phyloP scores from a whole-genome alignment of 2,888 invertebrate species.

The Tridacna crocea region DNA sequence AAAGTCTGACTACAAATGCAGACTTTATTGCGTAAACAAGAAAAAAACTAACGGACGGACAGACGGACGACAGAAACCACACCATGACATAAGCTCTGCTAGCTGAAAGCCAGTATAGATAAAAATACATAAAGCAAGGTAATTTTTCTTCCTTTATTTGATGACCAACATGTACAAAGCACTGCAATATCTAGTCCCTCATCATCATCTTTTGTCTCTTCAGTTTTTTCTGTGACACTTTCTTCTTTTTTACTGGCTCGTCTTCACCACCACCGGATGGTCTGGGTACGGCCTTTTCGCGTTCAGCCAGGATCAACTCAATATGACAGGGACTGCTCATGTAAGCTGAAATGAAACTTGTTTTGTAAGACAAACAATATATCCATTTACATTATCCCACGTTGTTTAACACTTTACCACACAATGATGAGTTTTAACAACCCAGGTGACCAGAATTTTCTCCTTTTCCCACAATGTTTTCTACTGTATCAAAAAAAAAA shows the following conservation, averaged over 20 bases:
- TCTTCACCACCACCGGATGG: slow-evolving; percentile 89
- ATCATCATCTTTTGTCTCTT: slow-evolving; percentile 96
- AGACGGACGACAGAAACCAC: no score
- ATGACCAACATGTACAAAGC: slow-evolving; percentile 2
- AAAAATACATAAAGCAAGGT: not conserved
- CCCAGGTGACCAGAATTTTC: no score
- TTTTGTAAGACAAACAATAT: not conserved
- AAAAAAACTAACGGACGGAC: no score
- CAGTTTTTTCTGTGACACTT: slow-evolving; percentile 98
- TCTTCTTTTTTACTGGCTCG: slow-evolving; percentile 97
- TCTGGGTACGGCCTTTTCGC: slow-evolving; percentile 94
- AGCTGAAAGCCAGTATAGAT: no score
- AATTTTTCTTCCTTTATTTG: slow-evolving; percentile 23
- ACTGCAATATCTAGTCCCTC: slow-evolving; percentile 74
- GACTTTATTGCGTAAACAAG: no score
- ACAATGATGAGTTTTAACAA: no score
- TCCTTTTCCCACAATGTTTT: no score
- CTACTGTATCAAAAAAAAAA: no score
- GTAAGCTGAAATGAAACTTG: slow-evolving; percentile 88
- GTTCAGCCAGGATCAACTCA: slow-evolving; percentile 98
- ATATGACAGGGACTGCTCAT: slow-evolving; percentile 99
- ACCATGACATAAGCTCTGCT: no score
- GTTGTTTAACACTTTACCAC: no score
- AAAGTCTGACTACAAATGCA: no score
- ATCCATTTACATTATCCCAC: not conserved